These are phyloP conservation scores for Drosophila melanica DNA, from an alignment of 1,140 invertebrate genomes.

Conservation along the genomic window DNA sequence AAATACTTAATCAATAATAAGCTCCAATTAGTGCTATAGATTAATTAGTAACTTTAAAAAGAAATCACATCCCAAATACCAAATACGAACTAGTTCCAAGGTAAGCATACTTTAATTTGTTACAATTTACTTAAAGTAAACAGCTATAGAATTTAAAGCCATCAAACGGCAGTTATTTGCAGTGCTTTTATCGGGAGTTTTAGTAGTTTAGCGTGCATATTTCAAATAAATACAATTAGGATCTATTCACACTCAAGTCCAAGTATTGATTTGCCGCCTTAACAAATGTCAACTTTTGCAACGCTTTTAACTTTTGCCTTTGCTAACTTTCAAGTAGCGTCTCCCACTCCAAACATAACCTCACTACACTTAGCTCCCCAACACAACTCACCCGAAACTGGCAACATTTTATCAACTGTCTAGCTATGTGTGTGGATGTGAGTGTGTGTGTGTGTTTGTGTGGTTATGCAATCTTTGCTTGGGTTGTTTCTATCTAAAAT, in stretches of 20 bases:
- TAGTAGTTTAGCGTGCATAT: conserved; percentile 26
- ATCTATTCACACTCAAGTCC: conserved; percentile 48
- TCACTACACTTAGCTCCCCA: not conserved
- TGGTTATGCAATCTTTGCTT: conserved; percentile 53
- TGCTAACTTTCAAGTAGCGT: conserved; percentile 36
- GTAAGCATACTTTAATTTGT: not conserved
- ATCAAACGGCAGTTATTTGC: not conserved
- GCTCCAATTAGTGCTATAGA: no score
- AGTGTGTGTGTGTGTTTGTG: conserved; percentile 24
- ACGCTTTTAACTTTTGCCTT: conserved; percentile 51
- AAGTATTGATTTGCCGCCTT: conserved; percentile 43
- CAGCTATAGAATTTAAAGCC: not conserved
- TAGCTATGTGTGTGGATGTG: conserved; percentile 34
- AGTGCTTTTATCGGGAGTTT: not conserved
- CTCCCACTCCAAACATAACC: no score
- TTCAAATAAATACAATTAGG: conserved; percentile 54
- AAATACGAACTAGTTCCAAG: not conserved
- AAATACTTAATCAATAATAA: not conserved
- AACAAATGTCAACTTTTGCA: conserved; percentile 39
- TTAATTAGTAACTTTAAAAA: not conserved
- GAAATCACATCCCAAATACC: not conserved
- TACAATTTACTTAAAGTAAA: no score
- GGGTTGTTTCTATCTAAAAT: conserved; percentile 54
- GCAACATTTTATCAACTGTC: conserved; percentile 76
- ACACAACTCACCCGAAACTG: conserved; percentile 71